A percentile compares a stretch with the other conserved stretches of the same genome.
phyloP scores from a whole-genome alignment of 2,113 vertebrate genomes.

The Myocastor coypus region DNA sequence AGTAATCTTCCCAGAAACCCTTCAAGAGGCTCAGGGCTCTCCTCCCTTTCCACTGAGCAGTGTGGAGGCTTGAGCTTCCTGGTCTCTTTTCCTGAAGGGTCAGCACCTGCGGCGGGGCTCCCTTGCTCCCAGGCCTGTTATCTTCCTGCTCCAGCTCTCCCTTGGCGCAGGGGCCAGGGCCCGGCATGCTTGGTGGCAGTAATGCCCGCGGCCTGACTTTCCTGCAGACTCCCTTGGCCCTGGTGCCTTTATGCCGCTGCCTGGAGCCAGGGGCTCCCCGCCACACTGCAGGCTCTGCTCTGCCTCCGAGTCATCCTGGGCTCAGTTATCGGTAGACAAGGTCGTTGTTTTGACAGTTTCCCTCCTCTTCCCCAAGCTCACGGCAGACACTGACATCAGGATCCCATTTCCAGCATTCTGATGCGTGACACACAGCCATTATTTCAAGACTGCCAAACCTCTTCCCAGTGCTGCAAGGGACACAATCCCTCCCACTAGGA shows the following conservation, averaged over 20 bases:
- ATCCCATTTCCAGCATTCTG: background rate
- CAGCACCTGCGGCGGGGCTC: background rate
- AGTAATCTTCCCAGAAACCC: slow-evolving; percentile 1
- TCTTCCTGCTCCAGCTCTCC: background rate
- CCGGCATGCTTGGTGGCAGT: background rate
- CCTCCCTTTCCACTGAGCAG: background rate
- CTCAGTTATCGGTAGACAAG: background rate
- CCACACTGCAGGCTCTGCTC: background rate
- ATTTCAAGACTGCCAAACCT: background rate
- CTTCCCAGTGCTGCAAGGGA: too few relatives aligned
- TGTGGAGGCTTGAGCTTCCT: background rate
- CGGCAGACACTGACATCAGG: background rate
- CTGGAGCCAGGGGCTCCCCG: rapidly evolving
- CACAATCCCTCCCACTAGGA: rapidly evolving
- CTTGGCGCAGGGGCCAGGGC: background rate
- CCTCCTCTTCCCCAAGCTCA: background rate
- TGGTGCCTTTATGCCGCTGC: background rate
- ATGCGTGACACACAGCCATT: background rate
- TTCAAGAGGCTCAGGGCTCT: background rate
- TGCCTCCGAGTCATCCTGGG: background rate
- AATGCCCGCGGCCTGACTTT: background rate
- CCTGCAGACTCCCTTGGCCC: rapidly evolving
- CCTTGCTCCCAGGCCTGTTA: rapidly evolving
- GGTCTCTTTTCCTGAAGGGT: background rate
- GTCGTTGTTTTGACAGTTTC: background rate